Evolutionary conservation across 2,888 invertebrate species (phyloP).

Genomic region (Pocota personata): DNA sequence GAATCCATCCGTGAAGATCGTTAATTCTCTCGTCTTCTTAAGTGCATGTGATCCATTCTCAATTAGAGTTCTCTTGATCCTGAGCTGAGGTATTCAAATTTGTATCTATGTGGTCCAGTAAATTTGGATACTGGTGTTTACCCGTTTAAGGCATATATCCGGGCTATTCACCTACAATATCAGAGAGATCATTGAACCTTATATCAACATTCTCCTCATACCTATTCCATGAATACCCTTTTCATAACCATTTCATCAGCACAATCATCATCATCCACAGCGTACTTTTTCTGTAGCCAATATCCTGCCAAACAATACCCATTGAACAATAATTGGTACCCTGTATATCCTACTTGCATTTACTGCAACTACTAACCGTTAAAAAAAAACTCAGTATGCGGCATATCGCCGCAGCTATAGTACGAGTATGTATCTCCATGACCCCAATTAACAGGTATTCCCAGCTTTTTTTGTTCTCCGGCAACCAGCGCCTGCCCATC

Average conservation of each 20-base stretch:
- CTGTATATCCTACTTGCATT: slow-evolving; percentile 9
- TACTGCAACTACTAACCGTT: neutral
- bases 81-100: no score
- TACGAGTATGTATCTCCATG: no score
- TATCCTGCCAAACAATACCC: slow-evolving; percentile 50
- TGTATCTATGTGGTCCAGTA: no score
- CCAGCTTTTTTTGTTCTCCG: neutral
- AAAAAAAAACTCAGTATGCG: slow-evolving; percentile 9
- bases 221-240: neutral
- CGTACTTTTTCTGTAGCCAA: slow-evolving; percentile 5
- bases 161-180: neutral
- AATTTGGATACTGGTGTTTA: no score
- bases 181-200: neutral
- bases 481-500: neutral
- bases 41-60: no score
- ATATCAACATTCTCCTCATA: neutral
- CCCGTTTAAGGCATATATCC: neutral
- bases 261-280: slow-evolving; percentile 5
- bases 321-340: slow-evolving; percentile 45
- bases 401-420: neutral
- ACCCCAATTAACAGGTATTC: slow-evolving; percentile 51
- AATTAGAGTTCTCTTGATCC: no score
- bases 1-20: no score
- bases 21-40: no score
- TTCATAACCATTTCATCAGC: slow-evolving; percentile 8